Evolutionary conservation across 2,113 vertebrate genomes (phyloP), one percentile per base, ranked within the genome.

Genomic region (Campylorhamphus procurvoides): DNA sequence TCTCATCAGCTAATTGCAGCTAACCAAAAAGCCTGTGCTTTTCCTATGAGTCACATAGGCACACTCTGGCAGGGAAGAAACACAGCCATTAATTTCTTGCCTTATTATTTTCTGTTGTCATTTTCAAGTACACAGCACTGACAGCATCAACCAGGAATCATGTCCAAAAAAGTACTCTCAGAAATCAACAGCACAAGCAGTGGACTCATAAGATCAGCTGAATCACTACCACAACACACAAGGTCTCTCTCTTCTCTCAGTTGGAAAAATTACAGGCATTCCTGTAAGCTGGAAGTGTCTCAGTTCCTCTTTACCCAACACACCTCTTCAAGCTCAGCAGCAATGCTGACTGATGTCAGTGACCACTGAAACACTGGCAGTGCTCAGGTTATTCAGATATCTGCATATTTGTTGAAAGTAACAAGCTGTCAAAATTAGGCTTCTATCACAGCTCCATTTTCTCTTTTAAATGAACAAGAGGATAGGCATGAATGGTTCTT

Each of bases 1-100:
- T 89, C 87, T 91, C 80, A 75, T 89, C 73, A 75, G 73, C 73
- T 97, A 89, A 97, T 68, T 93, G 95, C 10, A 89, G 80, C 80
- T 91, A 79, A 81, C 59, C 59, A n/a, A 69, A 85, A 81, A 74
- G 42, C 88, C 74, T 35, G 22, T 74, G 90, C 83, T 80, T 47
- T 94, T 79, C 53, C 59, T 56, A 1, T 94, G 95, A 95, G 89
- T 95, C 94, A 96, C 1, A 1, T 0, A 55, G 80, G 64, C 76
- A 77, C 42, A 19, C 60, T 75, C 42, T 80, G 62, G 76, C 9
- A 94, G 22, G 31, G 84, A 87, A 88, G 88, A 95, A 80, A 89
- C 40, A 95, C 6, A 49, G 72, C 14, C 79, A 78, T 58, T 86
- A 6, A 71, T 64, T 90, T 91, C 66, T 91, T 59, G 86, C 73